These are phyloP conservation scores for Drosophila affinis DNA, from an alignment of 2,888 invertebrate species.

Conservation along the genomic window DNA sequence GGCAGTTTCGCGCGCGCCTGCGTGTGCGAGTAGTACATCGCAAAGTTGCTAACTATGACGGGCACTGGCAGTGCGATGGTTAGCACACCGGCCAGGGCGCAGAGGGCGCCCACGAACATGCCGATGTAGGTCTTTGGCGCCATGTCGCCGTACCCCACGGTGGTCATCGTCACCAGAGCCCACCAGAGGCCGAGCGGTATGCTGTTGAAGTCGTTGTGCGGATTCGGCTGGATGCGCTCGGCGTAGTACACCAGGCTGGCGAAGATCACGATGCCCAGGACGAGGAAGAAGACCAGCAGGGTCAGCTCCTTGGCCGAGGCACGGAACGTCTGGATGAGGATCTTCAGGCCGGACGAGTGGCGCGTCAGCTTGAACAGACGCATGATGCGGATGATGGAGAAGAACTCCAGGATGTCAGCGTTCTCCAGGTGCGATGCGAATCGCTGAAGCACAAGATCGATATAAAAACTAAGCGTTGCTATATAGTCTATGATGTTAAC, in stretches of 20 bases:
- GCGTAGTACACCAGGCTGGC: conserved; percentile 99
- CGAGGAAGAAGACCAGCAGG: conserved; percentile 97
- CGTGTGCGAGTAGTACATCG: conserved; percentile 97
- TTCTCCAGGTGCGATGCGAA: conserved; percentile 96
- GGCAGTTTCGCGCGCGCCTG: conserved; percentile 99
- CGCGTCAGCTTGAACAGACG: conserved; percentile 98
- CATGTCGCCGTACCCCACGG: conserved; percentile 99
- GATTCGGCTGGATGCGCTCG: conserved; percentile 97
- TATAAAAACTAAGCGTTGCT: conserved; percentile 99
- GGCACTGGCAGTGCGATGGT: conserved; percentile 99
- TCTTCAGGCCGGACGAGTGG: conserved; percentile 98
- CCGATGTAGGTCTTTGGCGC: conserved; percentile 99
- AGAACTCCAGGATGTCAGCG: conserved; percentile 98
- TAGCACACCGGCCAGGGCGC: conserved; percentile 98
- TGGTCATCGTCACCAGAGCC: conserved; percentile 99
- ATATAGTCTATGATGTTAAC: conserved; percentile 99
- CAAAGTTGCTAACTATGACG: conserved; percentile 99
- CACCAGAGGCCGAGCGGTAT: conserved; percentile 99
- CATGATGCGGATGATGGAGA: conserved; percentile 98
- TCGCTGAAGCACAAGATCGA: conserved; percentile 94
- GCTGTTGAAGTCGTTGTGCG: conserved; percentile 98
- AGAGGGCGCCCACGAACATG: conserved; percentile 99
- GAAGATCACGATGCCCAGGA: conserved; percentile 98
- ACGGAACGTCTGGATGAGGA: conserved; percentile 98
- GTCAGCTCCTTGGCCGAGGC: conserved; percentile 98